These are phyloP conservation scores for Ciconia boyciana DNA, from an alignment of 2,113 vertebrate species.

Conservation along the genomic window DNA sequence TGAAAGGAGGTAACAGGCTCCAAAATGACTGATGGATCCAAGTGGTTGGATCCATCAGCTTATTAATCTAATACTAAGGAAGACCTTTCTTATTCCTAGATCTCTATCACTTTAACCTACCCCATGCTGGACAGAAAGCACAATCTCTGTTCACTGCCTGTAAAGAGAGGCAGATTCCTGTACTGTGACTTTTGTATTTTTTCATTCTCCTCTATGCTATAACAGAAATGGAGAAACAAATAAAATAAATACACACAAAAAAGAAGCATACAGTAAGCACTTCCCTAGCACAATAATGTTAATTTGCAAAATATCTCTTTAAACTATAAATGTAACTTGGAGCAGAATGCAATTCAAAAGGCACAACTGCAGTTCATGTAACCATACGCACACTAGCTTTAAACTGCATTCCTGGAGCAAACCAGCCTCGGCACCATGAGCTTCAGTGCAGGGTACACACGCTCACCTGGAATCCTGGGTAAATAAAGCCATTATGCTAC, in stretches of 20 bases:
- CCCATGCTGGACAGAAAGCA: neutral
- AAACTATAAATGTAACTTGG: neutral
- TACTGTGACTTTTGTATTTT: neutral
- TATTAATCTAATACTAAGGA: neutral
- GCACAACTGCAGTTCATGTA: neutral
- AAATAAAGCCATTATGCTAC: neutral
- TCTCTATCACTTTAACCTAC: neutral
- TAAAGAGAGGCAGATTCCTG: neutral
- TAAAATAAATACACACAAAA: neutral
- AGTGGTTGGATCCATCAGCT: neutral
- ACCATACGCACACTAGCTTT: neutral
- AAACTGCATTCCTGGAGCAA: neutral
- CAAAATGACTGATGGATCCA: slow-evolving; percentile 31
- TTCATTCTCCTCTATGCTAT: neutral
- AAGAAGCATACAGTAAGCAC: neutral
- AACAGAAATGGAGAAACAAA: neutral
- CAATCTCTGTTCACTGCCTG: neutral
- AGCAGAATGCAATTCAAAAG: neutral
- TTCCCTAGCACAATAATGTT: neutral
- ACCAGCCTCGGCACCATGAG: neutral
- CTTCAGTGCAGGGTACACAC: neutral
- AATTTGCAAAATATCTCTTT: neutral
- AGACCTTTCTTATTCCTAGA: neutral
- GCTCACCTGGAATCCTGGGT: neutral
- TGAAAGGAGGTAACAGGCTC: slow-evolving; percentile 30